Evolutionary conservation across 2,888 invertebrate genomes (phyloP).

Genomic region (Notocelia uddmanniana): DNA sequence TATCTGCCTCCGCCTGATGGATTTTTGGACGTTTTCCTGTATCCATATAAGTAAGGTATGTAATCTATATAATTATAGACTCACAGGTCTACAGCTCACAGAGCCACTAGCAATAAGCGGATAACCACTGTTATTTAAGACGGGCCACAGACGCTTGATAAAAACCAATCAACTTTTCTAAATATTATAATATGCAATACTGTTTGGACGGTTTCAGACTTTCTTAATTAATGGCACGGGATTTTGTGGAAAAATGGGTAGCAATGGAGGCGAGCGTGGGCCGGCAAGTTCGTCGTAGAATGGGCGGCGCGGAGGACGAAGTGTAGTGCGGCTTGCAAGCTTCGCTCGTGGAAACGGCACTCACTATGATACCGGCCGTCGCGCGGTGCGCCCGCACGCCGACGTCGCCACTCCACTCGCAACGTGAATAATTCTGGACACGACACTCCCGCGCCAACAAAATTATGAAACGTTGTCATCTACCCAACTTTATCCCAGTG

Average conservation of each 20-base stretch:
- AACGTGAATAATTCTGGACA: conserved; percentile 64
- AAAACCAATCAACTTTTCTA: not conserved
- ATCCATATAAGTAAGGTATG: no score
- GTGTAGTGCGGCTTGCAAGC: conserved; percentile 20
- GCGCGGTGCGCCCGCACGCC: conserved; percentile 61
- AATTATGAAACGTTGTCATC: conserved; percentile 63
- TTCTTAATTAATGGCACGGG: conserved; percentile 12
- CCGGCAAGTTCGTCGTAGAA: conserved; percentile 8
- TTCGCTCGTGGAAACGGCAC: conserved; percentile 52
- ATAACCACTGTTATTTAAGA: not conserved
- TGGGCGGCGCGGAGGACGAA: conserved; percentile 22
- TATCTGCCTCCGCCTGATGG: no score
- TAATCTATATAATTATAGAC: no score
- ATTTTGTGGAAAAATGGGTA: conserved; percentile 16
- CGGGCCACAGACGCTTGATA: not conserved
- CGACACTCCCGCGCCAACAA: conserved; percentile 54
- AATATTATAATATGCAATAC: not conserved
- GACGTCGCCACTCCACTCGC: conserved; percentile 20
- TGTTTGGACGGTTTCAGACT: not conserved
- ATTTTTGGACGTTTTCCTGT: no score
- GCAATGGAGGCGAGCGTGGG: conserved; percentile 16
- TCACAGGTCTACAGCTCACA: no score
- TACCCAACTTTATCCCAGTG: conserved; percentile 55
- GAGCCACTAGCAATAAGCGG: no score
- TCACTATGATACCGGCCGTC: conserved; percentile 65